phyloP scores from a whole-genome alignment of 2,888 invertebrate genomes.

The Plebejus anna region DNA sequence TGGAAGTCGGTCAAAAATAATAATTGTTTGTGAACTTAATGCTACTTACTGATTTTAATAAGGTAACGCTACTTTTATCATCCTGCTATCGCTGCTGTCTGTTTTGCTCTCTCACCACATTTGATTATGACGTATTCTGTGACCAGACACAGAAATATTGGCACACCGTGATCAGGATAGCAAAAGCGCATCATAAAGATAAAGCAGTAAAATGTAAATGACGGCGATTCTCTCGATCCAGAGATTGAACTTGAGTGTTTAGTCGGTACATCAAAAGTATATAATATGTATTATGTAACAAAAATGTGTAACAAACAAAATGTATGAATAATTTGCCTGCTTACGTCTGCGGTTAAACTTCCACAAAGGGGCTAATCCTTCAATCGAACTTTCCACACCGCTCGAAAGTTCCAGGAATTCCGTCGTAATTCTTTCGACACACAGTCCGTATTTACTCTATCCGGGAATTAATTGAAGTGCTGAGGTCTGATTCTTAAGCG shows the following conservation, averaged over 20 bases:
- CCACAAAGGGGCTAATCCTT: conserved; percentile 6
- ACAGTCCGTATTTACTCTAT: conserved; percentile 33
- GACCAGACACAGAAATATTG: background rate
- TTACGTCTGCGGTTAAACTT: background rate
- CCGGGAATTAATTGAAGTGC: conserved; percentile 50
- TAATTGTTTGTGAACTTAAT: no score
- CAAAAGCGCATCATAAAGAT: background rate
- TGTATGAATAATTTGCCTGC: background rate
- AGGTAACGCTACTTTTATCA: no score
- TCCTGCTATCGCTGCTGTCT: no score
- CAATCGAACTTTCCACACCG: background rate
- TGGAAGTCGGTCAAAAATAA: no score
- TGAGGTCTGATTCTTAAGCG: background rate
- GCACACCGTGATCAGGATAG: background rate
- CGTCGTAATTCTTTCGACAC: conserved; percentile 21
- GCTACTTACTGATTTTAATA: no score
- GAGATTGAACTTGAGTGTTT: background rate
- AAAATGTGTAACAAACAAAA: background rate
- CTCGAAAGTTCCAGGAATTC: conserved; percentile 4
- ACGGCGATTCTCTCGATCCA: background rate
- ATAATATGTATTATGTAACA: no score
- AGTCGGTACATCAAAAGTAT: no score
- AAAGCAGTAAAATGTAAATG: background rate
- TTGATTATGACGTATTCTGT: no score
- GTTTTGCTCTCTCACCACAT: background rate